These are phyloP conservation scores for Anolis apletophallus DNA, from an alignment of 2,797 vertebrate genomes.

Conservation along the genomic window DNA sequence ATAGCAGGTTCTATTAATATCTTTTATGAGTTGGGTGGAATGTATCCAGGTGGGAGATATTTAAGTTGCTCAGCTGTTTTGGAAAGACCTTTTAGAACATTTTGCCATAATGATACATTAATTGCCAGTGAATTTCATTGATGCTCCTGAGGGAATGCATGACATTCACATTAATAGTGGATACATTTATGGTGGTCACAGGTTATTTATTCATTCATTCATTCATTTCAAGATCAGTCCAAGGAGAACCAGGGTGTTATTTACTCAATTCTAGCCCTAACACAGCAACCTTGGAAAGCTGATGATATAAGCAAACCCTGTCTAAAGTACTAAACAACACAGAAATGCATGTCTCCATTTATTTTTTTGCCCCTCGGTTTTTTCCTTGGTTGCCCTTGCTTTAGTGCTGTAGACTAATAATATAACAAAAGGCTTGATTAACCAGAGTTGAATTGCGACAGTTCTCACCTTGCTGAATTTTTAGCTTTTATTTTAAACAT, in stretches of 20 bases:
- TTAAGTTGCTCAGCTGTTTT: conserved; percentile 62
- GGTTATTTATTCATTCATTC: neutral
- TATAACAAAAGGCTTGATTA: neutral
- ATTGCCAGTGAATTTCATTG: conserved; percentile 55
- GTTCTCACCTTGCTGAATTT: neutral
- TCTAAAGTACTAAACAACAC: neutral
- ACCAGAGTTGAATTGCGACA: too few relatives aligned
- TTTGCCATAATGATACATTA: conserved; percentile 36
- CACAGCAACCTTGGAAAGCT: neutral
- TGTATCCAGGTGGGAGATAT: conserved; percentile 61
- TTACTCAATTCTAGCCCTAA: neutral
- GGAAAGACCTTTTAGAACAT: conserved; percentile 46
- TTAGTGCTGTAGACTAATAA: neutral
- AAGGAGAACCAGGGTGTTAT: neutral
- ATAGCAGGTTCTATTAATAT: conserved; percentile 12
- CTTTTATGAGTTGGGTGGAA: conserved; percentile 36
- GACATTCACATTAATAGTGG: conserved; percentile 30
- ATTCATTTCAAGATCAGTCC: neutral
- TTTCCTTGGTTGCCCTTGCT: neutral
- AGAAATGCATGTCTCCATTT: neutral
- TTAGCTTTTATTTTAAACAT: neutral
- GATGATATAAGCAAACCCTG: neutral
- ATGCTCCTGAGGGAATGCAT: conserved; percentile 31
- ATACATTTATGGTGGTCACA: conserved; percentile 24
- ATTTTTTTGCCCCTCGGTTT: neutral